Conservation (phyloP, 2,113 vertebrate genomes). For the Scartelaos histophorus region DNA sequence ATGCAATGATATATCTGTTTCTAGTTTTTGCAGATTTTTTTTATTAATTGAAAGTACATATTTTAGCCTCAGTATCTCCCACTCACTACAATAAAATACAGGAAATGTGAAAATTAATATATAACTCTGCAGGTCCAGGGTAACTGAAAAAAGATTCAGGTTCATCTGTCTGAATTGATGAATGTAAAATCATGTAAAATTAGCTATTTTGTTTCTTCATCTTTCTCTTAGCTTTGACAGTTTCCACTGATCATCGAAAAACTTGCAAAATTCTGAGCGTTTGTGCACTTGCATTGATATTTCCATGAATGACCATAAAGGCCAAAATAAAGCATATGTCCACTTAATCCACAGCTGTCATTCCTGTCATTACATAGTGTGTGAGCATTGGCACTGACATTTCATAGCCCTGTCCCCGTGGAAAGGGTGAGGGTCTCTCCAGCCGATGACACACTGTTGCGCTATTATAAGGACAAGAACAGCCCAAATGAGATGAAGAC, state of each 20-base stretch:
- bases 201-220: no score
- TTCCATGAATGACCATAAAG: background rate
- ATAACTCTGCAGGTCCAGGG: no score
- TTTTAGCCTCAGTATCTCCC: background rate
- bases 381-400: slow-evolving; percentile 25
- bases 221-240: no score
- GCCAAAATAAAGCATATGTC: background rate
- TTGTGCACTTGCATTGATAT: no score
- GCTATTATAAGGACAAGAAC: slow-evolving; percentile 56
- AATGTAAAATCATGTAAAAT: no score
- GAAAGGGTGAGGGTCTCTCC: slow-evolving; percentile 41
- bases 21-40: no score
- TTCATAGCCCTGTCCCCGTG: slow-evolving; percentile 16
- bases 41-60: background rate
- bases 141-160: no score
- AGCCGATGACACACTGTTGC: slow-evolving; percentile 42
- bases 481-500: slow-evolving; percentile 48
- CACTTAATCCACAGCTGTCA: background rate
- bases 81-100: background rate
- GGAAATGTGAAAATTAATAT: background rate
- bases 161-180: no score
- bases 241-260: no score
- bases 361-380: no score
- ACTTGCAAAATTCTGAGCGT: no score
- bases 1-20: no score